A percentile compares a stretch with the other conserved stretches of the same genome.
phyloP scores from a whole-genome alignment of 2,113 vertebrate genomes.

The Microtus ochrogaster region DNA sequence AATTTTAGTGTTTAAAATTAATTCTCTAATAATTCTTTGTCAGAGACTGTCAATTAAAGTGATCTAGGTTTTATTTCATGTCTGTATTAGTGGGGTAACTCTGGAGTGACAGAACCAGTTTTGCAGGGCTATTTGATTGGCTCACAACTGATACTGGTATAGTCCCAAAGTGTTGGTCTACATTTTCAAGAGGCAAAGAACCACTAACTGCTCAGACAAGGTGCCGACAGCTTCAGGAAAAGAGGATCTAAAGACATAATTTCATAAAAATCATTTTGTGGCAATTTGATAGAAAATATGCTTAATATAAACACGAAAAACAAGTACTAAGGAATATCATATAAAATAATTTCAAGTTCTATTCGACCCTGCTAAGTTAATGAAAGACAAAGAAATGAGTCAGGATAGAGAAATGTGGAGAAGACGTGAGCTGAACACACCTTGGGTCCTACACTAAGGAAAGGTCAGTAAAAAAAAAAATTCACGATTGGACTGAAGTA shows the following conservation, averaged over 20 bases:
- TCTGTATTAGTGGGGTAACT: background rate
- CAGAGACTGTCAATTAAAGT: background rate
- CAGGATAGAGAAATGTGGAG: background rate
- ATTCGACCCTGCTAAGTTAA: background rate
- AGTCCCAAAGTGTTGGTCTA: background rate
- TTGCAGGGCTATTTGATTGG: background rate
- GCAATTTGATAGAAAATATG: background rate
- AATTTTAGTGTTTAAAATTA: background rate
- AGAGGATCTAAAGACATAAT: background rate
- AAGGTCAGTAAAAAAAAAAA: background rate
- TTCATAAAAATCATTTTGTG: background rate
- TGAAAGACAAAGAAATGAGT: background rate
- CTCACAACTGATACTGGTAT: background rate
- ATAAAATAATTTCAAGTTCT: background rate
- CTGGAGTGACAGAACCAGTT: background rate
- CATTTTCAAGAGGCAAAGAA: background rate
- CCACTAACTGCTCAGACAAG: background rate
- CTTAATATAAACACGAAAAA: background rate
- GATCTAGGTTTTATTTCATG: background rate
- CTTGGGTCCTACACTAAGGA: background rate
- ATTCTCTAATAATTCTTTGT: background rate
- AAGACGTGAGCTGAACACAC: background rate
- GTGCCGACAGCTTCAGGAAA: background rate
- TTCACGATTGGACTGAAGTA: background rate
- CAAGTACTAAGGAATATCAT: background rate